Percentiles rank a stretch among this genome's conserved stretches.
Evolutionary conservation across 2,113 vertebrate genomes (phyloP).

Genomic region (Osmerus eperlanus): DNA sequence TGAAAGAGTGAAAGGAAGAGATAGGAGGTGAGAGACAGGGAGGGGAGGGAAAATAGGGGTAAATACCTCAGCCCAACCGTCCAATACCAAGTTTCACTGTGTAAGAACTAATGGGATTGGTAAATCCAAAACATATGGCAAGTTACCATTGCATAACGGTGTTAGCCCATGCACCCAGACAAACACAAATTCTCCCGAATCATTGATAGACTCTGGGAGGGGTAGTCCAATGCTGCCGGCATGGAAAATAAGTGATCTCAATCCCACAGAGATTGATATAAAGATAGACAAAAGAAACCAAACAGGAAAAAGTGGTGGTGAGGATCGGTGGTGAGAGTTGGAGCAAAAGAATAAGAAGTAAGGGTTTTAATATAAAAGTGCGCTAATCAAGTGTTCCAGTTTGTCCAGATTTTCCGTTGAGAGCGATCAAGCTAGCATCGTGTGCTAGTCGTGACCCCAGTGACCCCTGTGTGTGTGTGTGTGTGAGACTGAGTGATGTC

Average conservation of each 20-base stretch:
- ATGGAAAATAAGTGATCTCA: no score
- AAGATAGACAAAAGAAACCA: no score
- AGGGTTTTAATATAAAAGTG: background rate
- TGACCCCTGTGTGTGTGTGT: slow-evolving; percentile 2
- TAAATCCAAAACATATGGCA: background rate
- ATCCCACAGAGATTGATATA: no score
- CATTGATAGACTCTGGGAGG: no score
- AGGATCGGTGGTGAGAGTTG: background rate
- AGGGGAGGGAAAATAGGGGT: background rate
- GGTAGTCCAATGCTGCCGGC: no score
- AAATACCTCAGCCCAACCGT: background rate
- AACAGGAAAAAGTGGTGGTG: no score
- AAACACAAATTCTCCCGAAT: no score
- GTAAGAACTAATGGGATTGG: background rate
- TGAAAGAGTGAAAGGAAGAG: background rate
- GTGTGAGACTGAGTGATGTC: background rate
- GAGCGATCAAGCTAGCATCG: background rate
- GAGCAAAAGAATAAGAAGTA: background rate
- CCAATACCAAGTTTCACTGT: background rate
- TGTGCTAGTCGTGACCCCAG: background rate
- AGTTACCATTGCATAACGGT: no score
- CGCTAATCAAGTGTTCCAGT: no score
- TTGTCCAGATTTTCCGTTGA: no score
- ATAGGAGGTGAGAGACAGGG: background rate
- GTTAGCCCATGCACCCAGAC: no score